Evolutionary conservation across 2,888 invertebrate species (phyloP), one percentile per base, ranked within the genome.

Genomic region (Dynastes hyllus): DNA sequence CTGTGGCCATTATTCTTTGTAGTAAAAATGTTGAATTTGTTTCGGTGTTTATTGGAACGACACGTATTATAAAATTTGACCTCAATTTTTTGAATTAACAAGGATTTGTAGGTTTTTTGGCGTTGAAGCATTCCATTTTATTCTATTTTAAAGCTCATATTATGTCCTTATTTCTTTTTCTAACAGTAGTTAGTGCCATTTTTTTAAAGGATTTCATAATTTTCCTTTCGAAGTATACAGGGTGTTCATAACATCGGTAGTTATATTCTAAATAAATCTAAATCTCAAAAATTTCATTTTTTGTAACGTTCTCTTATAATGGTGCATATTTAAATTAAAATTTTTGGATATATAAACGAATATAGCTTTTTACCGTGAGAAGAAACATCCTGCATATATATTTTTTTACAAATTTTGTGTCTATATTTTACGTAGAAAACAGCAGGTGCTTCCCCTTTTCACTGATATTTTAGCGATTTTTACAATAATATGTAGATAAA

Each of bases 381-480:
- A 45, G 45, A 11, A 45, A 45, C 11, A 45, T 8, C 11, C 45
- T 45, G 45, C 8, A 45, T 11, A 45, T 3, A 58, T 58, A 22
- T 58, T 22, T 27, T 22, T 22, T 22, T 58, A n/a, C 8, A 58
- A 5, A 27, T 22, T 58, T 22, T 16, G n/a, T 58, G 22, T 0
- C 16, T 16, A 16, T 16, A 58, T 5, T 22, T 58, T 58, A 55
- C 32, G 16, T 63, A 55, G 50, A 51, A 40, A 29, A 66, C 73
- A 81, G 81, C 81, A 82, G 82, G 82, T 82, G 82, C 82, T 82
- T 82, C 82, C 78, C 22, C 37, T 8, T 32, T 73, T 58, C 55
- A 53, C 55, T 37, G 58, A 53, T 73, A 45, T 11, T 37, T 37
- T 37, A 11, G 45, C 45, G 11, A 11, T 45, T 8, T 45, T 45